Percentiles rank a stretch among this genome's conserved stretches.
Conservation (phyloP, 1,140 invertebrate genomes). For the Drosophila navojoa region DNA sequence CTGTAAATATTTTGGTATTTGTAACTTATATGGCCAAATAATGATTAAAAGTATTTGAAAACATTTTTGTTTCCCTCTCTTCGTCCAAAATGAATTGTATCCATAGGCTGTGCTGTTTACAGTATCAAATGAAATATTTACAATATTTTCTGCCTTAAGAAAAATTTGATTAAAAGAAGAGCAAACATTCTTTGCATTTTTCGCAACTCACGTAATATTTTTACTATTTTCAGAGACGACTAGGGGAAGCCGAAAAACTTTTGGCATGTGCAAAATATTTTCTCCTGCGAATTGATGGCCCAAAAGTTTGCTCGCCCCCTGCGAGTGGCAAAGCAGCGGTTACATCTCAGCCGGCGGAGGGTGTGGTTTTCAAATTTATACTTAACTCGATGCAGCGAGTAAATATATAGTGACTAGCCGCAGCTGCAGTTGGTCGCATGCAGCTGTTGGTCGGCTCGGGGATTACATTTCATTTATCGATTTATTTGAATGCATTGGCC, state of each 20-base stretch:
- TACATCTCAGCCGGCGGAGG: neutral
- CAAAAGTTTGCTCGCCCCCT: conserved; percentile 48
- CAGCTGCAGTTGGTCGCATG: conserved; percentile 9
- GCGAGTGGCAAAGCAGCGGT: neutral
- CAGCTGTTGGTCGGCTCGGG: conserved; percentile 32
- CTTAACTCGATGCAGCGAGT: conserved; percentile 52
- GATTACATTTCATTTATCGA: conserved; percentile 81
- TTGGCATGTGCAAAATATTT: conserved; percentile 55
- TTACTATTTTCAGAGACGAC: neutral
- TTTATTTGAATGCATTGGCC: conserved; percentile 57
- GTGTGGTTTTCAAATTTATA: conserved; percentile 62
- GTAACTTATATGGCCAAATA: too few species aligned
- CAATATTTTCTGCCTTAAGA: neutral
- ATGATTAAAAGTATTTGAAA: too few species aligned
- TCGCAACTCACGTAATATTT: conserved; percentile 12
- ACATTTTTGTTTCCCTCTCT: too few species aligned
- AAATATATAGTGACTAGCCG: conserved; percentile 21
- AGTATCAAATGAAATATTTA: neutral
- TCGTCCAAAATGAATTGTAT: too few species aligned
- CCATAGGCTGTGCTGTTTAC: too few species aligned
- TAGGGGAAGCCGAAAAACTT: conserved; percentile 49
- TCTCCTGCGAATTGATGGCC: conserved; percentile 57
- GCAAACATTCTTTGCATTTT: conserved; percentile 20
- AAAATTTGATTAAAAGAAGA: conserved; percentile 2
- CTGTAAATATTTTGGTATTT: too few species aligned